Evolutionary conservation across 2,797 vertebrate genomes (phyloP), one percentile per base, ranked within the genome.

Genomic region (Pipistrellus pipistrellus): DNA sequence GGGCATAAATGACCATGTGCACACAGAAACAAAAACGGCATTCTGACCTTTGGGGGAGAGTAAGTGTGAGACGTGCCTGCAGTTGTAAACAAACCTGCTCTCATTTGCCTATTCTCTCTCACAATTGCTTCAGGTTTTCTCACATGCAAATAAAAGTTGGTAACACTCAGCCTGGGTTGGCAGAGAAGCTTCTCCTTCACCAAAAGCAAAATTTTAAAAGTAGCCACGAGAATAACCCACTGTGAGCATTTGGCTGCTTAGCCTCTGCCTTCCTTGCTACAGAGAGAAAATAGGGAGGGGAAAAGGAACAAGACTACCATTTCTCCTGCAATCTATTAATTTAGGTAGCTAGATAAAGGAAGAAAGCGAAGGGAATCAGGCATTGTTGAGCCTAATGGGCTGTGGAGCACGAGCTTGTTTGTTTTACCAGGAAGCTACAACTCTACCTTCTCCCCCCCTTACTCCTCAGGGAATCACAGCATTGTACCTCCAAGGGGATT

Each of bases 91-190:
- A 94, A 94, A 88, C 88, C 90, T 38, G 64, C 55, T 85, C 88
- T 96, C 93, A 93, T 97, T 96, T 96, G 96, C 93, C 94, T 96
- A 80, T 90, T 95, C 91, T 87, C 82, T 91, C 92, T 88, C 77
- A 87, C 94, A 95, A 88, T 90, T 88, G 95, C 95, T 97, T 72
- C 69, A 76, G 92, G 93, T 96, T 96, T 97, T 95, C 96, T 96
- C 90, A 90, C 55, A 97, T 96, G 97, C 95, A 97, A 97, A 97
- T 95, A 32, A 38, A 84, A 89, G 81, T 41, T 46, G 90, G 90
- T 95, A 91, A 90, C n/a, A 30, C 68, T 85, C 91, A 64, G 86
- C 55, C 55, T 38, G 6, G 75, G 76, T 41, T 82, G 69, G 68
- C 21, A 78, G 55, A 88, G 69, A 66, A 92, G 88, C 30, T 62